Evolutionary conservation across 2,113 vertebrate genomes (phyloP), one percentile per base, ranked within the genome.

Genomic region (Oriolus oriolus): DNA sequence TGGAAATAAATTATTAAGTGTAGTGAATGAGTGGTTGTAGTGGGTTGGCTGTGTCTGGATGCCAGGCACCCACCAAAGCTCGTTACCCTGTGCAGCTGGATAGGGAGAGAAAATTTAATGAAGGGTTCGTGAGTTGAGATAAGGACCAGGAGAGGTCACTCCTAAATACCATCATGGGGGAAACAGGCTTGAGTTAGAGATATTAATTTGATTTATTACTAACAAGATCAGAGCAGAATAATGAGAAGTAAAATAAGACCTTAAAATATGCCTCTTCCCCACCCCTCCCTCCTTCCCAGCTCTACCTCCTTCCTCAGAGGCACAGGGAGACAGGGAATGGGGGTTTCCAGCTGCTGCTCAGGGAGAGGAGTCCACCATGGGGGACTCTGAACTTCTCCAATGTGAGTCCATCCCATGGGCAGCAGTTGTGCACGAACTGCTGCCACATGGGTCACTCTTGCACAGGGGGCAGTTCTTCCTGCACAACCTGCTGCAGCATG

Each of bases 321-420:
- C 16, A 18, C 20, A 60, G 56, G 30, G 37, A 65, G 39, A 23
- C 21, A 52, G 47, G 19, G 8, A 64, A 13, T 64, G 47, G 37
- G n/a, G 16, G 6, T 83, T 71, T 35, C 37, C 54, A 71, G 31
- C 35, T n/a, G 45, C 31, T 42, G 24, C 45, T 71, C 13, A 44
- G 56, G 31, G 37, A 52, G 45, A 61, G 26, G 26, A 52, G 31
- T 71, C 45, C 13, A 21, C 66, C 21, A 16, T 31, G 13, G 30
- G 19, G 15, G 13, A 71, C 37, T 70, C 20, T 71, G 37, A 31
- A 71, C 45, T 35, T 60, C 15, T 83, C 37, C 66, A 37, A 0
- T 0, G 0, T 44, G 16, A 37, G 20, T 52, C 13, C 37, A 16
- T 52, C 6, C 16, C 37, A 61, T 0, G 1, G 54, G 31, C 26